Percentiles rank a stretch among this genome's conserved stretches.
Conservation (phyloP, 1,140 invertebrate species). For the Hylyphantes graminicola region DNA sequence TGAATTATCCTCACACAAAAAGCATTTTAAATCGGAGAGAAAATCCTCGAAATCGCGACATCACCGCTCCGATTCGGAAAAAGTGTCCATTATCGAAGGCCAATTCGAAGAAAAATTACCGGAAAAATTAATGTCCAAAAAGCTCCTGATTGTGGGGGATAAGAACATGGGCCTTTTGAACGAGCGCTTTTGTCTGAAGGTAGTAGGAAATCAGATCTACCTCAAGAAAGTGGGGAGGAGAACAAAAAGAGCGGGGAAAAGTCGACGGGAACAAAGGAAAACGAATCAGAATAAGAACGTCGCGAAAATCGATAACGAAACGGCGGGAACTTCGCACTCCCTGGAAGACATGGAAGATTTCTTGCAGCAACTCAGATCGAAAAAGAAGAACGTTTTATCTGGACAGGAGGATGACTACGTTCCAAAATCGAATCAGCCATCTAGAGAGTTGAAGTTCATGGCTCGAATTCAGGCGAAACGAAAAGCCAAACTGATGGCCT, state of each 20-base stretch:
- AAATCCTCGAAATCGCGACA: conserved; percentile 14
- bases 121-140: conserved; percentile 17
- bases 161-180: conserved; percentile 17
- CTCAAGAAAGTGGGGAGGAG: conserved; percentile 16
- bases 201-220: conserved; percentile 25
- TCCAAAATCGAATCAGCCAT: neutral
- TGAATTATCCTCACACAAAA: conserved; percentile 12
- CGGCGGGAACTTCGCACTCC: neutral
- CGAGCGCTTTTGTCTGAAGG: conserved; percentile 11
- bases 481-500: conserved; percentile 44
- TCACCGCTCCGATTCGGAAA: neutral
- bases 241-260: neutral
- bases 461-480: conserved; percentile 29
- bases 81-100: neutral
- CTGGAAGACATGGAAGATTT: conserved; percentile 51
- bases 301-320: neutral
- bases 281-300: neutral
- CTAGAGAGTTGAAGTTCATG: conserved; percentile 9
- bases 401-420: neutral
- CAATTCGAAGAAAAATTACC: neutral
- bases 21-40: neutral
- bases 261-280: neutral
- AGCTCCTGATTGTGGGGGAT: conserved; percentile 19
- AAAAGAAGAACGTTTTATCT: neutral
- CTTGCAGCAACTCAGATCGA: conserved; percentile 18